Percentiles rank a stretch among this genome's conserved stretches.
Conservation (phyloP, 2,113 vertebrate genomes). For the Ctenomys sociabilis region DNA sequence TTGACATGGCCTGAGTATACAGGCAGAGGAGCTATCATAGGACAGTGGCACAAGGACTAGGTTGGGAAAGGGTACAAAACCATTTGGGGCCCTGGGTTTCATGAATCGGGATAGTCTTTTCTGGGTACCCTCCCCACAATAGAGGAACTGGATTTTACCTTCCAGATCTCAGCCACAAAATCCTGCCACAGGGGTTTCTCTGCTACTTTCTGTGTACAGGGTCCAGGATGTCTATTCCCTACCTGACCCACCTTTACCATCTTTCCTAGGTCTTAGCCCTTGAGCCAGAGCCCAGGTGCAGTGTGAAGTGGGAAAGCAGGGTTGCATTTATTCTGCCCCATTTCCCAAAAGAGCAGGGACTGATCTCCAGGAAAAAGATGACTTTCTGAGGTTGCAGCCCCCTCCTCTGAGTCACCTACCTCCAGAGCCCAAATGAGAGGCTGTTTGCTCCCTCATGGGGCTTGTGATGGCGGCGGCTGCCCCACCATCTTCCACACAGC, state of each 20-base stretch:
- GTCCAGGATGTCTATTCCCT: not conserved
- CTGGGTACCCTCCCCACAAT: conserved; percentile 46
- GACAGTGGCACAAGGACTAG: conserved; percentile 10
- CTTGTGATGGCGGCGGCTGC: conserved; percentile 82
- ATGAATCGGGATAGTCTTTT: not conserved
- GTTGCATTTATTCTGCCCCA: not conserved
- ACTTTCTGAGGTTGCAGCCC: not conserved
- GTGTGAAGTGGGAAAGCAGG: not conserved
- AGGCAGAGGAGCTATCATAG: not conserved
- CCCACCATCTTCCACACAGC: conserved; percentile 93
- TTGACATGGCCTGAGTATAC: conserved; percentile 70
- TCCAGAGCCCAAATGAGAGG: not conserved
- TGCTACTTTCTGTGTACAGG: not conserved
- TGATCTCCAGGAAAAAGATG: not conserved
- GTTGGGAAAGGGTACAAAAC: not conserved
- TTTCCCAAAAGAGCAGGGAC: not conserved
- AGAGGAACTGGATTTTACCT: conserved; percentile 57
- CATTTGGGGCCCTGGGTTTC: not conserved
- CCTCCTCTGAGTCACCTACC: conserved; percentile 22
- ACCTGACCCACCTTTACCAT: conserved; percentile 9
- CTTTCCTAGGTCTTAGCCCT: not conserved
- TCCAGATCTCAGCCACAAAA: not conserved
- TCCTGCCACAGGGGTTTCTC: not conserved
- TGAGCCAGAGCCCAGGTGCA: not conserved
- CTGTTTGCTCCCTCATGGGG: conserved; percentile 74